Conservation (phyloP, 2,797 vertebrate genomes). For the Pipistrellus pygmaeus region DNA sequence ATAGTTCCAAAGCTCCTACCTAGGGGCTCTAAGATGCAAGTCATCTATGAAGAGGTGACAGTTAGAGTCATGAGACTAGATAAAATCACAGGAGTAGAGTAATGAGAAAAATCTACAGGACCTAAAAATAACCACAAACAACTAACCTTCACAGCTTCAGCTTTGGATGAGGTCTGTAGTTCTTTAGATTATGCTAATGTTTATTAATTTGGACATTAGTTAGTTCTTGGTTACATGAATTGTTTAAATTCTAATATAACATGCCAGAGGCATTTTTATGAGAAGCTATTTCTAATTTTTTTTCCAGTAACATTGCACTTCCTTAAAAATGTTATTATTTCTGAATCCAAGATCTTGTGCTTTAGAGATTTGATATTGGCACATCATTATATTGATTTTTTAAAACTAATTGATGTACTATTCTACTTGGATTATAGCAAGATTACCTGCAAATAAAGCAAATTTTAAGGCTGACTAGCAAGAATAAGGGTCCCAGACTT, state of each 20-base stretch:
- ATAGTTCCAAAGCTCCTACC: neutral
- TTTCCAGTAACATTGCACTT: neutral
- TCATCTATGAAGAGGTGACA: constrained; percentile 41
- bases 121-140: neutral
- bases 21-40: constrained; percentile 49
- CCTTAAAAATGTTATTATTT: neutral
- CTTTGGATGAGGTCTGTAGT: constrained; percentile 1
- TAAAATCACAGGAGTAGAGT: constrained; percentile 8
- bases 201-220: constrained; percentile 19
- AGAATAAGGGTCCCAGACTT: neutral
- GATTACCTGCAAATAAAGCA: neutral
- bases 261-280: neutral
- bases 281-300: constrained; percentile 11
- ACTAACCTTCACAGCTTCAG: neutral
- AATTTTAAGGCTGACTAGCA: neutral
- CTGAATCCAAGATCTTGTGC: neutral
- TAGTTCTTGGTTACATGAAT: neutral
- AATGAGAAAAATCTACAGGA: neutral
- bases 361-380: neutral
- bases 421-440: neutral
- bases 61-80: constrained; percentile 14
- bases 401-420: neutral
- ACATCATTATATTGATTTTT: neutral
- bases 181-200: constrained; percentile 6
- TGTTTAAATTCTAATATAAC: constrained; percentile 24